Base-by-base conservation (phyloP, 2,113 vertebrate genomes). In the Chaetura pelagica region DNA sequence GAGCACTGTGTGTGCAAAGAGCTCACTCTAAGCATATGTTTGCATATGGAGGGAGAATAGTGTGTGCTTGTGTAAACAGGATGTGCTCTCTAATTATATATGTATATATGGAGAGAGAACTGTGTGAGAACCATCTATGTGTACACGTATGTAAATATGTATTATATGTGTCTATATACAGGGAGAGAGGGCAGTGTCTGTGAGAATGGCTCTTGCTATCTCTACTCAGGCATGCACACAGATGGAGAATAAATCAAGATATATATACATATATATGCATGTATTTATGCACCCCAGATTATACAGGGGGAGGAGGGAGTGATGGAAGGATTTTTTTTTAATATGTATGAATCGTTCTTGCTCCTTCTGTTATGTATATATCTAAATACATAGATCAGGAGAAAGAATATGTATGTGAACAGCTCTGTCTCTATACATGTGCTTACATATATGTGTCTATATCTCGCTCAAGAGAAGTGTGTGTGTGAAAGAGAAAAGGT, bases 231-330 rank as follows among this genome's bases (percentile, higher is more conserved):
- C 11, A 3, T 44, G 27, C 19, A 68, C 10, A 48, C 11, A 48
- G 6, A 77, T 30, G 29, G 46, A 20, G 24, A 87, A 6, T 64
- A 61, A 46, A 40, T 7, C 4, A 21, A 44, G 10, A 40, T 19
- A 34, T 10, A 38, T 4, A 42, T 12, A 42, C 40, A 40, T 15
- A 40, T 10, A 48, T 26, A 42, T 20, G 35, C 23, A 35, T 9
- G 4, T 17, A 59, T 68, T 81, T 20, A 59, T 73, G 44, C 8
- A 77, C 44, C 7, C 14, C 58, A 61, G 74, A 30, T 9, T 35
- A 69, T 6, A 4, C 20, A 34, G 22, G 4, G 1, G 5, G 5
- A 7, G 2, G 3, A 14, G 6, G 8, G 11, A 32, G 34, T 26
- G 18, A 27, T 35, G 27, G 27, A 59, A 63, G 63, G 15, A 49